Evolutionary conservation across 2,113 vertebrate genomes (phyloP).

Genomic region (Aldabrachelys gigantea): DNA sequence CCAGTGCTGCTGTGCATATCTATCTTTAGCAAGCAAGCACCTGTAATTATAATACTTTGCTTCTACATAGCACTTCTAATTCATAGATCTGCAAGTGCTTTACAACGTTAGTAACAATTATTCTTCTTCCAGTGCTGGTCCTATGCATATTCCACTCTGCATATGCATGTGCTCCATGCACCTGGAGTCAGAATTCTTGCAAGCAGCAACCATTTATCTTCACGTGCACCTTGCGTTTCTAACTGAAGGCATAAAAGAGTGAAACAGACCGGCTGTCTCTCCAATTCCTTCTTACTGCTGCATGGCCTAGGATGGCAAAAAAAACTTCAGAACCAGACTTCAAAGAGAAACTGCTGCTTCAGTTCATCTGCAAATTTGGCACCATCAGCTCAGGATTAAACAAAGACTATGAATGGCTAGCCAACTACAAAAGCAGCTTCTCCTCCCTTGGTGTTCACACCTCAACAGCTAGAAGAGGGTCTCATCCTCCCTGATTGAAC

Average conservation of each 20-base stretch:
- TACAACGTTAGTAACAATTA: background rate
- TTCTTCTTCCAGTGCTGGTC: background rate
- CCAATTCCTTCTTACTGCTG: background rate
- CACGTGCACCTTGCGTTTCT: no score
- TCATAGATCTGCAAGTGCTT: background rate
- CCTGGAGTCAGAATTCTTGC: background rate
- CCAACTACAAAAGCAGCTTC: no score
- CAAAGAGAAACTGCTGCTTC: no score
- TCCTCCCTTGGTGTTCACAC: no score
- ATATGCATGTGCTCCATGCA: background rate
- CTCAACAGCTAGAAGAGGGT: no score
- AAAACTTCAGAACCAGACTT: no score
- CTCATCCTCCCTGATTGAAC: no score
- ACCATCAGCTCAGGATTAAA: no score
- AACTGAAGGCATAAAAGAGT: background rate
- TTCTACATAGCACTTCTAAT: background rate
- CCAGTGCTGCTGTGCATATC: background rate
- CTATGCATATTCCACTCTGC: background rate
- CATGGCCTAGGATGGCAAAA: background rate
- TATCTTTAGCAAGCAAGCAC: background rate
- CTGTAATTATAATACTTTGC: background rate
- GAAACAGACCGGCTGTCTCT: background rate
- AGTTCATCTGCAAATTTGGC: no score
- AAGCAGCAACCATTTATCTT: no score
- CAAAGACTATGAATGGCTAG: no score